Conservation (phyloP, 2,888 invertebrate species). For the Agonopterix alstromeriana region DNA sequence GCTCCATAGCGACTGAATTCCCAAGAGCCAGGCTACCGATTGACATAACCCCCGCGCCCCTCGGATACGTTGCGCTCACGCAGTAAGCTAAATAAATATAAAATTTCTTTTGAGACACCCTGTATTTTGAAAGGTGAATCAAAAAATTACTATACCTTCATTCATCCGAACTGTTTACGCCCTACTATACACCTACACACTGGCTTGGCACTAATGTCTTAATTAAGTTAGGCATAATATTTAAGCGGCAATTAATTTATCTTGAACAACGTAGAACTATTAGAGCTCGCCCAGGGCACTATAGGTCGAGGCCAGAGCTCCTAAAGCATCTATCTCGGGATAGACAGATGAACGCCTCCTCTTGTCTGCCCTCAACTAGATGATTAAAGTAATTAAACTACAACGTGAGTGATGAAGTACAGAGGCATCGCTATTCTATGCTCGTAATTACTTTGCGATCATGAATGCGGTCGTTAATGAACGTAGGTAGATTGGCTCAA, state of each 20-base stretch:
- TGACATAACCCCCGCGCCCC: no score
- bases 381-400: conserved; percentile 47
- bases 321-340: conserved; percentile 17
- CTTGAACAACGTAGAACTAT: conserved; percentile 22
- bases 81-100: no score
- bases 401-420: conserved; percentile 33
- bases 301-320: neutral
- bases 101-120: no score
- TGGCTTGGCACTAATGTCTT: conserved; percentile 28
- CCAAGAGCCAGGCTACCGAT: no score
- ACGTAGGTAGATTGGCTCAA: no score
- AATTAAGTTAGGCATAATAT: conserved; percentile 48
- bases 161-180: conserved; percentile 19
- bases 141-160: no score
- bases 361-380: conserved; percentile 13
- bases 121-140: no score
- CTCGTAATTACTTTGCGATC: conserved; percentile 1
- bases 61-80: no score
- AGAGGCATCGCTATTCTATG: conserved; percentile 6
- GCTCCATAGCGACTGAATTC: no score
- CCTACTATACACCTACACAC: conserved; percentile 26
- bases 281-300: no score
- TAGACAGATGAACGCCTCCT: conserved; percentile 34
- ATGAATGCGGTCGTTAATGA: neutral
- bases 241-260: conserved; percentile 61